A percentile compares a stretch with the other conserved stretches of the same genome.
phyloP scores from a whole-genome alignment of 2,888 invertebrate genomes.

The Tridacna gigas region DNA sequence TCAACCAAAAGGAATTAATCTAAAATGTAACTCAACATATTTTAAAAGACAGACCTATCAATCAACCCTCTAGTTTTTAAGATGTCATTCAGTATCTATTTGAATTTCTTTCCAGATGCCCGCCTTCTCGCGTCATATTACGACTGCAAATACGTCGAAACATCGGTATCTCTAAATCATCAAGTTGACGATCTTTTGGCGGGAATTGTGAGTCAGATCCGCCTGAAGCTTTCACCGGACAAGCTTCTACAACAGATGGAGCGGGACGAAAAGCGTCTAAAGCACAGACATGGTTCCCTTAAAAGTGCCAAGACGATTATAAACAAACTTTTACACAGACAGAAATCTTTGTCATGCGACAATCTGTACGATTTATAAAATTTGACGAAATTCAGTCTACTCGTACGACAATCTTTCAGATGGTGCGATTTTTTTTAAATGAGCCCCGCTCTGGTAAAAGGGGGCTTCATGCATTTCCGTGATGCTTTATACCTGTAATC shows the following conservation, averaged over 20 bases:
- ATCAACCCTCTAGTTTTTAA: no score
- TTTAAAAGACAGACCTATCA: no score
- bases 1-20: no score
- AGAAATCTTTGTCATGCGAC: conserved; percentile 63
- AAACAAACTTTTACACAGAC: conserved; percentile 57
- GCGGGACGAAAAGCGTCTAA: conserved; percentile 27
- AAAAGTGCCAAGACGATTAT: conserved; percentile 53
- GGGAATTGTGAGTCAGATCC: conserved; percentile 95
- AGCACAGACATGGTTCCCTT: conserved; percentile 54
- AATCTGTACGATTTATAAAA: conserved; percentile 60
- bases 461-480: no score
- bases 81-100: no score
- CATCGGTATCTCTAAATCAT: conserved; percentile 98
- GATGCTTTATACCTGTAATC: no score
- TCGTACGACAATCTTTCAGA: not conserved
- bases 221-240: conserved; percentile 88
- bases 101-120: conserved; percentile 59
- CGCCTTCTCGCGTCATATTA: conserved; percentile 80
- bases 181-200: conserved; percentile 97
- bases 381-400: not conserved
- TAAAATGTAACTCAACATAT: no score
- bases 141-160: conserved; percentile 96
- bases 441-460: no score
- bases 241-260: conserved; percentile 46
- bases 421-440: not conserved